A percentile compares a stretch with the other conserved stretches of the same genome.
Conservation (phyloP, 2,888 invertebrate species). For the Pachymerium ferrugineum region DNA sequence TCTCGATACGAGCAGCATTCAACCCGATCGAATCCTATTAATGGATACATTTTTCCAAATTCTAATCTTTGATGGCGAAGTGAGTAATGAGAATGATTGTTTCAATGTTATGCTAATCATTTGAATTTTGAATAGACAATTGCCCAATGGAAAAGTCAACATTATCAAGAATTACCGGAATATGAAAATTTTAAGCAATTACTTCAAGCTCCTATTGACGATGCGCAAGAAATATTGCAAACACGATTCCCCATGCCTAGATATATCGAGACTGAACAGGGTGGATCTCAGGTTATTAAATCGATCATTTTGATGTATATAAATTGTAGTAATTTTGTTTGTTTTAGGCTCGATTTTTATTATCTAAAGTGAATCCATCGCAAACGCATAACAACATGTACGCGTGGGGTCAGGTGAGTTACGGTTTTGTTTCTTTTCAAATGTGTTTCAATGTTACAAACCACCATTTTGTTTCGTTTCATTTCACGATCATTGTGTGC, state of each 20-base stretch:
- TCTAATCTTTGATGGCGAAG: constrained; percentile 98
- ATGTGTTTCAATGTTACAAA: background rate
- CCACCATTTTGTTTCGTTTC: constrained; percentile 25
- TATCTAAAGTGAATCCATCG: constrained; percentile 99
- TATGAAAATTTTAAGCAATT: constrained; percentile 97
- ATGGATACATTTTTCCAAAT: constrained; percentile 99
- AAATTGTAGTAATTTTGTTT: background rate
- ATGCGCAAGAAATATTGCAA: constrained; percentile 93
- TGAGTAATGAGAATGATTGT: constrained; percentile 45
- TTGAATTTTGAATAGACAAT: constrained; percentile 64
- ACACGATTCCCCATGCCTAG: constrained; percentile 97
- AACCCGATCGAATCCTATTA: constrained; percentile 90
- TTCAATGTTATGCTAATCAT: constrained; percentile 28
- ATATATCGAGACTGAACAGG: constrained; percentile 98
- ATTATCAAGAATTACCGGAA: constrained; percentile 94
- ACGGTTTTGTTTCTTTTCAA: background rate
- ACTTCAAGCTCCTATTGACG: constrained; percentile 90
- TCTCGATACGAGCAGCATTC: constrained; percentile 94
- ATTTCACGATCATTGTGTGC: constrained; percentile 30
- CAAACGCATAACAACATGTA: constrained; percentile 99
- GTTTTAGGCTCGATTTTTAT: constrained; percentile 79
- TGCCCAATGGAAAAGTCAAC: constrained; percentile 90
- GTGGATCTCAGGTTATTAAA: constrained; percentile 75
- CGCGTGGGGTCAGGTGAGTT: constrained; percentile 72
- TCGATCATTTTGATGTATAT: background rate